A percentile compares a stretch with the other conserved stretches of the same genome.
Conservation (phyloP, 1,140 invertebrate genomes). For the Cyclina sinensis region DNA sequence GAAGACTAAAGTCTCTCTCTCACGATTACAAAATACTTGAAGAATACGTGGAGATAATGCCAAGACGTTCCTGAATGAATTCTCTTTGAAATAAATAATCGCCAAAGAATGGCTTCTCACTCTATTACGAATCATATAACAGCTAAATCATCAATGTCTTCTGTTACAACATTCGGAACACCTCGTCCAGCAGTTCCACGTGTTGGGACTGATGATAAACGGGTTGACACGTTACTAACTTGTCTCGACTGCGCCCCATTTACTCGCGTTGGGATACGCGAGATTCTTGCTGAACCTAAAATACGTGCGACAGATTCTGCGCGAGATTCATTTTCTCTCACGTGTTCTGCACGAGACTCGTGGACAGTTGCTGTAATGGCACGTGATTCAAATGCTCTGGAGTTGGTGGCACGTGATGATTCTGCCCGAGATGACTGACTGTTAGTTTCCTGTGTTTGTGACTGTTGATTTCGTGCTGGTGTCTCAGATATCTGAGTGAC, state of each 20-base stretch:
- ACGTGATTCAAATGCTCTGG: not conserved
- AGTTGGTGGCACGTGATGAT: not conserved
- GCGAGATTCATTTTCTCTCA: slow-evolving; percentile 1
- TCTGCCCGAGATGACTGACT: not conserved
- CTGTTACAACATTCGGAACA: not conserved
- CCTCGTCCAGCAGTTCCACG: not conserved
- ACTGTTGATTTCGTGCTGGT: not conserved
- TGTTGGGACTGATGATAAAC: not conserved
- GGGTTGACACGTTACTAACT: not conserved
- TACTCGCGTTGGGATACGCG: slow-evolving; percentile 32
- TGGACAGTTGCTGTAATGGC: not conserved
- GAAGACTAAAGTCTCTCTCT: too few species aligned
- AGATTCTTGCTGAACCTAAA: slow-evolving; percentile 31
- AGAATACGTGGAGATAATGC: too few species aligned
- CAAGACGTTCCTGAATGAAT: too few species aligned
- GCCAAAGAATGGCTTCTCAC: too few species aligned
- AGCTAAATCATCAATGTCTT: not conserved
- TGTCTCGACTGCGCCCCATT: not conserved
- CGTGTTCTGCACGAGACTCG: not conserved
- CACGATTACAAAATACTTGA: too few species aligned
- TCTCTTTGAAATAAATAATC: too few species aligned
- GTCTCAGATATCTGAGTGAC: not conserved
- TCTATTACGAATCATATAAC: not conserved
- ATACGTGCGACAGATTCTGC: slow-evolving; percentile 28
- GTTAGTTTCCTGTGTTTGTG: not conserved